Base-by-base conservation (phyloP, 1,140 invertebrate species). In the Nephotettix cincticeps region DNA sequence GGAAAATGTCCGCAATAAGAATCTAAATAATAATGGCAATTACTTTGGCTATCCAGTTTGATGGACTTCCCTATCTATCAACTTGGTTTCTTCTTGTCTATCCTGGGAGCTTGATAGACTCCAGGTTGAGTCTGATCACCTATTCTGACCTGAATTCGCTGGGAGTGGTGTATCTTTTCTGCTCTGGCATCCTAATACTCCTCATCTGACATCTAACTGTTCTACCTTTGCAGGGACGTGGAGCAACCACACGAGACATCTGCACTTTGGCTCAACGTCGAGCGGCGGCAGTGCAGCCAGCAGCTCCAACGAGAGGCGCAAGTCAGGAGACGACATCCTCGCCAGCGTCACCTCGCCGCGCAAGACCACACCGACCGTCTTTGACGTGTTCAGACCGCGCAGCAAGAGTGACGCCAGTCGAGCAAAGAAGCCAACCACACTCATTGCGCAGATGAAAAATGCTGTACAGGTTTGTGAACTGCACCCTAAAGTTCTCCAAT, bases 351-450 rank as follows among this genome's bases (percentile, higher is more conserved):
- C 61, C 25, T 65, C 69, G 1, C 69, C 69, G 21, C 21, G 56
- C 13, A 70, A 36, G 32, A 29, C 68, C 17, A 61, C 69, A 1
- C 30, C 51, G 1, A 36, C 70, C 19, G 63, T 96, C 68, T 91
- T 96, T 76, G 94, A 96, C 79, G 91, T 91, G 19, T 95, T 96
- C 79, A 86, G 92, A 77, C 93, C 87, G 45, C 86, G 89, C 72
- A 92, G 87, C 75, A 95, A 91, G 82, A 94, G 88, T 1, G 93
- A 95, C 81, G 89, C 88, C 23, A 75, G 78, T 75, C 83, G 87
- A 81, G 76, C 83, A 72, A 84, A 85, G 82, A 88, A 91, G 81
- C 88, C 87, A 77, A 84, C 81, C 51, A 78, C 77, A 58, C 86
- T 93, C 80, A 92, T 93, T 84, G 85, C 88, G n/a, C 90, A 89